Percentiles rank a stretch among this genome's conserved stretches.
These are phyloP conservation scores for Umimayanthus chanpuru DNA, from an alignment of 92 coral and sea anemone genomes.

Conservation along the genomic window DNA sequence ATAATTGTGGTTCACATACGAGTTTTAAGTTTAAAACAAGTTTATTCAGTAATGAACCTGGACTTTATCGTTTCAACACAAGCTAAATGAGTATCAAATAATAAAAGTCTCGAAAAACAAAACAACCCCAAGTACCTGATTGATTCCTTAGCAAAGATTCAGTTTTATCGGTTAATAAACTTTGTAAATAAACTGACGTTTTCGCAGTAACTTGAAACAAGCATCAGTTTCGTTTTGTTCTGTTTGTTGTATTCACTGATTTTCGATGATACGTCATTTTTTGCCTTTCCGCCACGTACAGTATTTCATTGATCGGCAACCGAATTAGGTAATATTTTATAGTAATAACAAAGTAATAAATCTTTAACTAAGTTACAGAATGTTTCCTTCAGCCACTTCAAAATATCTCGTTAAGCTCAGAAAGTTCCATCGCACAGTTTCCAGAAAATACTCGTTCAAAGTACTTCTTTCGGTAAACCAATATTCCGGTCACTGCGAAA, in stretches of 20 bases:
- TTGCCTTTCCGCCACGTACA: not conserved
- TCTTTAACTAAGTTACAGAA: not conserved
- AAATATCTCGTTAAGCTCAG: not conserved
- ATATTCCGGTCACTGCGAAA: conserved; percentile 9
- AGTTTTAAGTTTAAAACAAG: not conserved
- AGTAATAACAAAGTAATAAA: not conserved
- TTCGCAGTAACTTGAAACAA: not conserved
- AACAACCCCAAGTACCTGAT: not conserved
- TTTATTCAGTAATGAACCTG: no score
- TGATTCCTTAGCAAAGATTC: no score
- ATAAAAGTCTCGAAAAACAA: not conserved
- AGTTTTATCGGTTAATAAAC: not conserved
- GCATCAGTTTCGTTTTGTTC: not conserved
- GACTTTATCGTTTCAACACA: no score
- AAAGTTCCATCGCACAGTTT: not conserved
- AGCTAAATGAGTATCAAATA: no score
- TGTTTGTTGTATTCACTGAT: not conserved
- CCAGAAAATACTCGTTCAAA: conserved; percentile 23
- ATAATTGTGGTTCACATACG: no score
- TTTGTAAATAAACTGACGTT: not conserved
- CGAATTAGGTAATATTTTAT: not conserved
- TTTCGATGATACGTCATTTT: not conserved
- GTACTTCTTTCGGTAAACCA: conserved; percentile 25
- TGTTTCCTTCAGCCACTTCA: not conserved
- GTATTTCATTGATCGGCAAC: not conserved